Evolutionary conservation across 2,113 vertebrate genomes (phyloP).

Genomic region (Bungarus multicinctus): DNA sequence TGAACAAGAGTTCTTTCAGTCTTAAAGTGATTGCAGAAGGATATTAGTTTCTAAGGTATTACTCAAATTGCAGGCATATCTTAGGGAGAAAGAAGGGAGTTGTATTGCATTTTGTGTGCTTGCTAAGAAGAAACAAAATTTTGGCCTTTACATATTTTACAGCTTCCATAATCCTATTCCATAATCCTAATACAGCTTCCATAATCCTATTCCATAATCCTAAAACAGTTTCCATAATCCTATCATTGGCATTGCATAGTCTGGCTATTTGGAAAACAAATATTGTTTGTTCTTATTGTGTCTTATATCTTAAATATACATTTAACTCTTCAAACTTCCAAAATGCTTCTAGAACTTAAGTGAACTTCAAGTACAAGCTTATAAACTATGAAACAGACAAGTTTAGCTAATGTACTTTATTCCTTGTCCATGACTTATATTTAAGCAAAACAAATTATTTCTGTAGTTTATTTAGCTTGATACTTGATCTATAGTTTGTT

Average conservation of each 20-base stretch:
- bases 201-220: background rate
- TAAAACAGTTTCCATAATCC: background rate
- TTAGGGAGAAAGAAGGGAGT: background rate
- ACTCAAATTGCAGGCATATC: background rate
- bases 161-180: background rate
- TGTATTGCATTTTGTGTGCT: too few relatives aligned
- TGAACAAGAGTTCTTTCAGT: background rate
- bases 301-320: background rate
- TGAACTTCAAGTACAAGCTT: background rate
- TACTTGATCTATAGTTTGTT: background rate
- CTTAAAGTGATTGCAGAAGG: background rate
- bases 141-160: background rate
- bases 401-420: background rate
- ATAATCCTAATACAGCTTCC: background rate
- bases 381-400: background rate
- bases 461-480: background rate
- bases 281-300: background rate
- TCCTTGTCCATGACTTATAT: background rate
- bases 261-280: background rate
- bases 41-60: background rate
- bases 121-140: background rate
- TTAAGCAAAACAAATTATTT: background rate
- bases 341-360: background rate
- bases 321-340: background rate
- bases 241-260: background rate